A percentile compares a stretch with the other conserved stretches of the same genome.
Conservation (phyloP, 2,797 vertebrate species). For the Pseudopleuronectes americanus region DNA sequence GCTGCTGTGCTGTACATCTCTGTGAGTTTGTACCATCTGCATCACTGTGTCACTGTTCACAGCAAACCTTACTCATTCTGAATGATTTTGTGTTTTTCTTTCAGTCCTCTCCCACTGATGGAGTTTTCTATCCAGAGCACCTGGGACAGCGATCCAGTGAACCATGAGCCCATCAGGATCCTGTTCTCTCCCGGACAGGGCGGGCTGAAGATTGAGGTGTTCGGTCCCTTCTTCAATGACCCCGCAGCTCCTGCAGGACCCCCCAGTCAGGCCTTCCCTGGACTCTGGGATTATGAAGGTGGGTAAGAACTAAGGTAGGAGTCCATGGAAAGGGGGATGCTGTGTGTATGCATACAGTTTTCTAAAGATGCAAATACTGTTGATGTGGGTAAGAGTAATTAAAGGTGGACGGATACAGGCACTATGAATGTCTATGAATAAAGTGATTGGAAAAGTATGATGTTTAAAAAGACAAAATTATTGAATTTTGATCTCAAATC, state of each 20-base stretch:
- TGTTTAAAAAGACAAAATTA: too few relatives aligned
- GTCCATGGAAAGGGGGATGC: not conserved
- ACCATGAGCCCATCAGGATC: constrained; percentile 84
- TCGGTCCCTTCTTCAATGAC: constrained; percentile 91
- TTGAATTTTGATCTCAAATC: too few relatives aligned
- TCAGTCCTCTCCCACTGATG: constrained; percentile 77
- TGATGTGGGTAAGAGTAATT: not conserved
- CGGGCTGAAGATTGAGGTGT: constrained; percentile 87
- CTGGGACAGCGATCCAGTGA: constrained; percentile 88
- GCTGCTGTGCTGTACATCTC: constrained; percentile 52
- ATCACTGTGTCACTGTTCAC: not conserved
- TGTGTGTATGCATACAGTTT: not conserved
- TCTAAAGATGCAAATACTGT: not conserved
- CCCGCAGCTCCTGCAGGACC: constrained; percentile 86
- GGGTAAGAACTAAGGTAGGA: constrained; percentile 20
- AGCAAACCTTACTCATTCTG: not conserved
- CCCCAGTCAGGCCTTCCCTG: constrained; percentile 85
- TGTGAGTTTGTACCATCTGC: constrained; percentile 49
- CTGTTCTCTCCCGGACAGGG: constrained; percentile 77
- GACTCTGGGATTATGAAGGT: constrained; percentile 95
- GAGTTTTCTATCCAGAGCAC: constrained; percentile 87
- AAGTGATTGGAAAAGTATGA: not conserved
- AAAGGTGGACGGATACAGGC: not conserved
- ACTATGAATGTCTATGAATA: not conserved
- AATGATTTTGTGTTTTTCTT: constrained; percentile 17